Evolutionary conservation across 2,113 vertebrate species (phyloP).

Genomic region (Phalacrocorax carbo): DNA sequence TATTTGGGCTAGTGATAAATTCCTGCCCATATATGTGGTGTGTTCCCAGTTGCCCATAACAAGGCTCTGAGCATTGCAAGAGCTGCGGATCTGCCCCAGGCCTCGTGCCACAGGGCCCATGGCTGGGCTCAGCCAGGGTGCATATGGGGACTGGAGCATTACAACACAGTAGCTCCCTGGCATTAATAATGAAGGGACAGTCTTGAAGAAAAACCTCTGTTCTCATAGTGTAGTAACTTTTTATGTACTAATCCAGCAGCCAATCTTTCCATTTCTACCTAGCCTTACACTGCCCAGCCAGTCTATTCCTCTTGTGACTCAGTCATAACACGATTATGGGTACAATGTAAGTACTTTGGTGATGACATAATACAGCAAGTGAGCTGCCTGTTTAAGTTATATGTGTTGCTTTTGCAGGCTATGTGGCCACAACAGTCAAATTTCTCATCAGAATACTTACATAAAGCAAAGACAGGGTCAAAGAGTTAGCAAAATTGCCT

Average conservation of each 20-base stretch:
- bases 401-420: not conserved
- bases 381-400: not conserved
- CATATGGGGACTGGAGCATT: fast-evolving
- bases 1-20: not conserved
- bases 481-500: not conserved
- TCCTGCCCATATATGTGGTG: no score
- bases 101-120: not conserved
- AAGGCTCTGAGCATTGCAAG: not conserved
- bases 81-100: fast-evolving
- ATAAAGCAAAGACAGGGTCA: not conserved
- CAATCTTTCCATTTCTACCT: not conserved
- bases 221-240: not conserved
- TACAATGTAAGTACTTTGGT: not conserved
- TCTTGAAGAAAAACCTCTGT: not conserved
- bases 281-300: not conserved
- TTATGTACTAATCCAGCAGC: not conserved
- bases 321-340: not conserved
- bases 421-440: not conserved
- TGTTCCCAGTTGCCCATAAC: not conserved
- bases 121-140: not conserved
- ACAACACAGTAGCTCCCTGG: not conserved
- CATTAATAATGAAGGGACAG: not conserved
- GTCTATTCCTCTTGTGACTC: not conserved
- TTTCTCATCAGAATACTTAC: not conserved
- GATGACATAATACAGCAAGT: not conserved